Evolutionary conservation across 2,888 invertebrate species (phyloP).

Genomic region (Euplexia lucipara): DNA sequence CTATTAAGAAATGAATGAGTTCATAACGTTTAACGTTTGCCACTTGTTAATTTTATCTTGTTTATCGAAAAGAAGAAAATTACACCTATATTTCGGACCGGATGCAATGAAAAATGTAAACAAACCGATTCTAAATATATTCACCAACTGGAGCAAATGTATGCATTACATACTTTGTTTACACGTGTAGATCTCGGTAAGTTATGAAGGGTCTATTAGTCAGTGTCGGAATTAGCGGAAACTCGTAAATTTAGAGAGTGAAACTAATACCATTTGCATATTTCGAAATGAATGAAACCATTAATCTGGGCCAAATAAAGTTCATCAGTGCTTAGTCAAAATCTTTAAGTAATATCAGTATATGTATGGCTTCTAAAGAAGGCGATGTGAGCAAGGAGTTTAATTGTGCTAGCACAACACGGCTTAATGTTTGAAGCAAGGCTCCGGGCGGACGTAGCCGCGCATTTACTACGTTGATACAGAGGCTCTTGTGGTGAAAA

Average conservation of each 20-base stretch:
- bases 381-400: constrained; percentile 19
- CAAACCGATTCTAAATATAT: constrained; percentile 52
- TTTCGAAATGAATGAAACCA: constrained; percentile 11
- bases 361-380: background rate
- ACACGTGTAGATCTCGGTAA: constrained; percentile 27
- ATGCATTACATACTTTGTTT: constrained; percentile 35
- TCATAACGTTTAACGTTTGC: background rate
- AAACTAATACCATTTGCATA: constrained; percentile 16
- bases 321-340: too few species aligned
- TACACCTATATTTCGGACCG: constrained; percentile 32
- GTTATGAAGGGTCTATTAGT: constrained; percentile 52
- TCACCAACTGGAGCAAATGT: constrained; percentile 46
- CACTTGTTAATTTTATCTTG: constrained; percentile 27
- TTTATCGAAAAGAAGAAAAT: constrained; percentile 27
- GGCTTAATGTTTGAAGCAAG: constrained; percentile 41
- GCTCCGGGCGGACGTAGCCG: constrained; percentile 72
- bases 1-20: background rate
- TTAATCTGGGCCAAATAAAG: background rate
- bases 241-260: constrained; percentile 45
- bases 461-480: constrained; percentile 75
- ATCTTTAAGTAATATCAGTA: background rate
- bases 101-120: constrained; percentile 58
- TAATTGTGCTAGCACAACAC: constrained; percentile 16
- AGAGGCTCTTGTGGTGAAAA: constrained; percentile 76
- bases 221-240: constrained; percentile 46